Evolutionary conservation across 2,888 invertebrate species (phyloP), one percentile per base, ranked within the genome.

Genomic region (Pecten maximus): DNA sequence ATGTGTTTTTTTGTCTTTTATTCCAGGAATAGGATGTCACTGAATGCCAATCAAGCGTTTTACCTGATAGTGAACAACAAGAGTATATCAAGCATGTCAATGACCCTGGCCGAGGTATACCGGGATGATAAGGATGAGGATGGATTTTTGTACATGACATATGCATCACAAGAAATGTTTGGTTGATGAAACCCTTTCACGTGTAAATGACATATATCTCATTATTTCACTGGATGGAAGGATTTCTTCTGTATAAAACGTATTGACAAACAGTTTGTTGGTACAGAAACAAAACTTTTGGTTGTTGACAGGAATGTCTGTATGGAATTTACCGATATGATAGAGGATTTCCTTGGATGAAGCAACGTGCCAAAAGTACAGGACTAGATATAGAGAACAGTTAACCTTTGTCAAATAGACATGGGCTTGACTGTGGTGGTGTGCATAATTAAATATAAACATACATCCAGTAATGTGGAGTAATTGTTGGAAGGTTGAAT

Each of bases 141-240:
- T 96, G 99, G 99, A 0, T 99, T 98, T 96, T 97, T 99, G 0
- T 98, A 98, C 96, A 98, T 98, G 95, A 98, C 98, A 0, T 99
- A 98, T 96, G 98, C 98, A 0, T 98, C 98, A 40, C 98, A 98
- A 97, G 98, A 98, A 97, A 98, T 98, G 94, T 99, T 98, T 96
- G 98, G 98, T 40, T 88, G 90, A 88, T 91, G 87, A 88, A 40
- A 39, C 4, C n/a, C 19, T 50, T 15, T 28, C 3, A 40, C 19
- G 12, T 86, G 40, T 39, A 86, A n/a, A 23, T 86, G 19, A 87
- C 16, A 28, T 89, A 40, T 54, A 89, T 60, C 2, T 54, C 28
- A 54, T 50, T 39, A 39, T 16, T 39, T 88, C n/a, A 88, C 50
- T 60, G 4, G 60, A 50, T 19, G 15, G 2, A 54, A 54, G 19